Base-by-base conservation (phyloP, 2,888 invertebrate species). In the Clanis bilineata region DNA sequence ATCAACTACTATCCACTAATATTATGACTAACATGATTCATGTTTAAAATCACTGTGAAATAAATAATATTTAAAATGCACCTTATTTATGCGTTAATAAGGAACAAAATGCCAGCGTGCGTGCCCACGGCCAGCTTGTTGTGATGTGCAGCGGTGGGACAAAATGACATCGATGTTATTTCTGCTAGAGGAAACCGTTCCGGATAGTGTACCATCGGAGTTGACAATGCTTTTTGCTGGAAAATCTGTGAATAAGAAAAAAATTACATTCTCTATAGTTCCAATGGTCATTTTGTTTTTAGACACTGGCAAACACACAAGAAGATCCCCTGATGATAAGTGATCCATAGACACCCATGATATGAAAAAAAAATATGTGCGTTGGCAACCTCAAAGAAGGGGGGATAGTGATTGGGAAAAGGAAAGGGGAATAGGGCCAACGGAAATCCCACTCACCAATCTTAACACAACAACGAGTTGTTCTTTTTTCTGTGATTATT, bases 131-230 rank as follows among this genome's bases (percentile, higher is more conserved):
- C 87, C 7, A 88, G 68, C 25, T 71, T 72, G n/a, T 74, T 69
- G 67, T 90, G 88, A 51, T 79, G 68, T 1, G 56, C 59, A 10
- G 64, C 64, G 7, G 85, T 68, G 2, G 79, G 80, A 59, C 89
- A 89, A 74, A 87, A 90, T 22, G 82, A 78, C 69, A 88, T 73
- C 0, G 81, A 71, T 0, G 81, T 64, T 4, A 88, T 79, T 43
- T 89, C 88, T 0, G 82, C 77, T 15, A 92, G 72, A 0, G 90
- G 91, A 63, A 80, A 92, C 4, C 88, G 77, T 61, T 89, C 88
- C 1, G 87, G 84, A 45, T 67, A 79, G 28, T 68, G 66, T 15
- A 74, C 75, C 58, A 66, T 71, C 2, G 67, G 72, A 57, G 64
- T 65, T 23, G 61, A 57, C 5, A 69, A 62, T n/a, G 72, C 59